Evolutionary conservation across 2,888 invertebrate species (phyloP).

Genomic region (Drosophila neonasuta): DNA sequence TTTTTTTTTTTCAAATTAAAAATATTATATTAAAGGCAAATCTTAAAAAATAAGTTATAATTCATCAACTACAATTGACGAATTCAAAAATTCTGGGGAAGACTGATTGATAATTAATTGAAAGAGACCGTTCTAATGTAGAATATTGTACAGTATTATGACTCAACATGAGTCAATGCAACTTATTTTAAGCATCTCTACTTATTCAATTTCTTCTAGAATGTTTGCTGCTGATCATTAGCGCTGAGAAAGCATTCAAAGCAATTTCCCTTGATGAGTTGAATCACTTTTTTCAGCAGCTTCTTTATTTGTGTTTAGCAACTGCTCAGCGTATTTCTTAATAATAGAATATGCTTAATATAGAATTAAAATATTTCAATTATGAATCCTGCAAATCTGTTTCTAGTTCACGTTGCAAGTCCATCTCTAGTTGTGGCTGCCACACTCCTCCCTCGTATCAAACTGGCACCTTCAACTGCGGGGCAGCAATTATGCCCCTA

Average conservation of each 20-base stretch:
- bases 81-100: no score
- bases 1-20: no score
- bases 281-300: background rate
- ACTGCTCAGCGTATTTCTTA: background rate
- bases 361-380: background rate
- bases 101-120: no score
- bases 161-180: constrained; percentile 8
- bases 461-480: constrained; percentile 50
- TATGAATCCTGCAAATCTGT: background rate
- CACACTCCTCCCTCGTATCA: constrained; percentile 12
- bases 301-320: background rate
- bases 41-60: no score
- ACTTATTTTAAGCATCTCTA: background rate
- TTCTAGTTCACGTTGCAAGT: background rate
- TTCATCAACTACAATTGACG: no score
- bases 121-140: background rate
- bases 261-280: background rate
- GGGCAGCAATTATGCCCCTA: constrained; percentile 52
- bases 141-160: background rate
- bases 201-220: background rate
- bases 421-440: constrained; percentile 13
- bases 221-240: background rate
- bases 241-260: background rate
- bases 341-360: background rate
- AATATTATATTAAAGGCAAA: no score